Conservation (phyloP, 2,113 vertebrate genomes). For the Festucalex cinctus region DNA sequence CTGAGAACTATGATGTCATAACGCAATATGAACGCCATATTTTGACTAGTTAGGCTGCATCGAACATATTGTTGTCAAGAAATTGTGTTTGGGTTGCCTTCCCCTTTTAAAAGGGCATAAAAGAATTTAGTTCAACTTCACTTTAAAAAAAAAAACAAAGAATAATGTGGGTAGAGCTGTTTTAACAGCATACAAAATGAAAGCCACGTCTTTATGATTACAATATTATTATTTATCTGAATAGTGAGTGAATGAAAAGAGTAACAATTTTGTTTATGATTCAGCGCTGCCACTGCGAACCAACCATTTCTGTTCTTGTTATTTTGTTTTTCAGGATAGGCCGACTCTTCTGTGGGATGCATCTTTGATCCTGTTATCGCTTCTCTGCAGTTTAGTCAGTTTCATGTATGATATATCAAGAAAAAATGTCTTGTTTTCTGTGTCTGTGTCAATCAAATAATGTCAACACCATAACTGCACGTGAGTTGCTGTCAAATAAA, state of each 20-base stretch:
- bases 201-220: neutral
- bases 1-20: too few species aligned
- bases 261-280: too few species aligned
- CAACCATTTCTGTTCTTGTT: constrained; percentile 4
- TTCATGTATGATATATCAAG: constrained; percentile 13
- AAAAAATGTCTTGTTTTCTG: constrained; percentile 10
- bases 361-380: constrained; percentile 3
- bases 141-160: too few species aligned
- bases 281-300: too few species aligned
- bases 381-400: constrained; percentile 5
- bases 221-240: neutral
- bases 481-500: constrained; percentile 26
- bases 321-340: constrained; percentile 29
- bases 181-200: too few species aligned
- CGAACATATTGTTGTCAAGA: too few species aligned
- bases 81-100: too few species aligned
- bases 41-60: too few species aligned
- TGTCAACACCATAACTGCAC: neutral
- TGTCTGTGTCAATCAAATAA: constrained; percentile 5
- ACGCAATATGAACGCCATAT: too few species aligned
- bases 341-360: constrained; percentile 2
- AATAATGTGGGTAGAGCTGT: too few species aligned
- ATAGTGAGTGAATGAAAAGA: neutral
- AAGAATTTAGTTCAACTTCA: too few species aligned
- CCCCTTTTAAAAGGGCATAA: too few species aligned